Evolutionary conservation across 2,797 vertebrate genomes (phyloP), one percentile per base, ranked within the genome.

Genomic region (Kryptopterus vitreolus): DNA sequence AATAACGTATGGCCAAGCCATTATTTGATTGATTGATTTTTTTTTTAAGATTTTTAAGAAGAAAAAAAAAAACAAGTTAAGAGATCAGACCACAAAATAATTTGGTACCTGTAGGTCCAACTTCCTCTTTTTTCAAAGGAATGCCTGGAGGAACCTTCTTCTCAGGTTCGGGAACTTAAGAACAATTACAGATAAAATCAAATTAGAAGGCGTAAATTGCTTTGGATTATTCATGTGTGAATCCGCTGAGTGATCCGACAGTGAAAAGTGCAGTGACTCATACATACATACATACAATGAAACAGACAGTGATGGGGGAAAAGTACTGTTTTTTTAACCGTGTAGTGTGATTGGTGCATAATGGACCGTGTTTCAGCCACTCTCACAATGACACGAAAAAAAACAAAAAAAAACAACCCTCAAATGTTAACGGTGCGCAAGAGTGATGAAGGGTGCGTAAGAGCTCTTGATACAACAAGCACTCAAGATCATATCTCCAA

Each of bases 161-260:
- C 86, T 85, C 91, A 74, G 78, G 53, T 89, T 92, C 92, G 88
- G 92, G 91, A 90, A 92, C 93, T 95, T 95, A 26, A 82, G 38
- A 75, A 75, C 18, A 79, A n/a, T 82, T 62, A 74, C 63, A 86
- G 18, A 85, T 80, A 63, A n/a, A 76, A 62, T 66, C 55, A 31
- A 35, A 63, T 86, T 82, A 80, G 63, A 46, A 71, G 46, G 26
- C 16, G 77, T 52, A 35, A n/a, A 72, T 35, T 35, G 20, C 22
- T 61, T 68, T n/a, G 8, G 16, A 78, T 26, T 15, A 73, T 72
- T 29, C 50, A 50, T 46, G 7, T 59, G 13, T 55, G 29, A 76
- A 33, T n/a, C 57, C 52, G 29, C 35, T 57, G 31, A 61, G 35
- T 69, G 46, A 61, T 70, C 38, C 31, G 76, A 43, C n/a, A 35